Evolutionary conservation across 2,797 vertebrate genomes (phyloP), one percentile per base, ranked within the genome.

Genomic region (Rhinichthys osculus): DNA sequence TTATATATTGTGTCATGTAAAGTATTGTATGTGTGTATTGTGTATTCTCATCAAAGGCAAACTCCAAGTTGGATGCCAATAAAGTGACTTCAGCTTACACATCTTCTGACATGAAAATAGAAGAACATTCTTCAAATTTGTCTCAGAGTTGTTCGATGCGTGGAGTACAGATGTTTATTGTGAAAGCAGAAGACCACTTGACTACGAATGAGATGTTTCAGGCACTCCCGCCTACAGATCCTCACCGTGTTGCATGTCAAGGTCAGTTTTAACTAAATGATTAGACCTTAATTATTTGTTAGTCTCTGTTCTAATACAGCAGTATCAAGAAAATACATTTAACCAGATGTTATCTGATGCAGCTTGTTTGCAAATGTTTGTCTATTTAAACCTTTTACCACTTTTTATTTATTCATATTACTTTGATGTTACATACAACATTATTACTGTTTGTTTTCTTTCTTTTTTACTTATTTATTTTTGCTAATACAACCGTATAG

Each of bases 111-210:
- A 79, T 90, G 57, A 90, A 90, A 82, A 71, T 38, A 33, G 89
- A 90, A 84, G 59, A 77, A 77, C 77, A 62, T 80, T 57, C 78
- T 64, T 84, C 73, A 70, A 78, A 47, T 80, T 84, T 78, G 77
- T 54, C 69, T 47, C 21, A 27, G 57, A 84, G 47, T 59, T 66
- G 71, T 50, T 38, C 38, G 16, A 91, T 91, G 62, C 87, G 81
- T 33, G 93, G 92, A 57, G 91, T 95, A 35, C 92, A 92, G 85
- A 91, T 91, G 23, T 90, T 95, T 90, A 87, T 95, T 81, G 94
- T 96, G 71, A 96, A 96, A 89, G 94, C 94, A 78, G 96, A 96
- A 89, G 93, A 87, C 70, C 87, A 89, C 54, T 77, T 92, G 1
- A 19, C 90, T 82, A 73, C 86, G 57, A 91, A 90, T 40, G 93